Conservation (phyloP, 2,113 vertebrate genomes). For the Ammospiza caudacuta region DNA sequence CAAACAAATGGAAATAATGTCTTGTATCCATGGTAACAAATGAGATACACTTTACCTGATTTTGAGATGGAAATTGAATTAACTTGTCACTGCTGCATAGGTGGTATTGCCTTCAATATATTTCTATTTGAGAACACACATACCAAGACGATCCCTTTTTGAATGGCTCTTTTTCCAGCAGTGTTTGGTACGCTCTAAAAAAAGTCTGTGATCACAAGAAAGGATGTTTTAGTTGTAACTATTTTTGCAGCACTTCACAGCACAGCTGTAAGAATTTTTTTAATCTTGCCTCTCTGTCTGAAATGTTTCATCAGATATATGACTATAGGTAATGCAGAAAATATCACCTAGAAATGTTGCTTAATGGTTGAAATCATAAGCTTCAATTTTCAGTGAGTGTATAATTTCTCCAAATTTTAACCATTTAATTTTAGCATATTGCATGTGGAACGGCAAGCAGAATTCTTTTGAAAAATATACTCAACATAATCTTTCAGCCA, state of each 20-base stretch:
- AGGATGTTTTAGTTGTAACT: not conserved
- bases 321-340: not conserved
- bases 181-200: not conserved
- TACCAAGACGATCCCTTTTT: not conserved
- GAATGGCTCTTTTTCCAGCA: constrained; percentile 12
- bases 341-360: not conserved
- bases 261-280: constrained; percentile 14
- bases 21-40: constrained; percentile 70
- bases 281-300: not conserved
- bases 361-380: not conserved
- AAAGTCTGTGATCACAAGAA: not conserved
- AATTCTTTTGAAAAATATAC: not conserved
- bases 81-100: constrained; percentile 42
- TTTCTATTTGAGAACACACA: constrained; percentile 10
- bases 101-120: constrained; percentile 30
- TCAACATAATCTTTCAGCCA: not conserved
- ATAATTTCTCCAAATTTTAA: not conserved
- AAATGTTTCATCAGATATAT: not conserved
- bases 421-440: not conserved
- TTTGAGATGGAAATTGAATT: constrained; percentile 58
- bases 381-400: not conserved
- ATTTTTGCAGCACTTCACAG: constrained; percentile 23
- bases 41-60: constrained; percentile 61
- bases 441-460: not conserved
- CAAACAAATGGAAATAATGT: constrained; percentile 66